A percentile compares a stretch with the other conserved stretches of the same genome.
phyloP scores from a whole-genome alignment of 2,888 invertebrate genomes.

The Hoplodrina blanda region DNA sequence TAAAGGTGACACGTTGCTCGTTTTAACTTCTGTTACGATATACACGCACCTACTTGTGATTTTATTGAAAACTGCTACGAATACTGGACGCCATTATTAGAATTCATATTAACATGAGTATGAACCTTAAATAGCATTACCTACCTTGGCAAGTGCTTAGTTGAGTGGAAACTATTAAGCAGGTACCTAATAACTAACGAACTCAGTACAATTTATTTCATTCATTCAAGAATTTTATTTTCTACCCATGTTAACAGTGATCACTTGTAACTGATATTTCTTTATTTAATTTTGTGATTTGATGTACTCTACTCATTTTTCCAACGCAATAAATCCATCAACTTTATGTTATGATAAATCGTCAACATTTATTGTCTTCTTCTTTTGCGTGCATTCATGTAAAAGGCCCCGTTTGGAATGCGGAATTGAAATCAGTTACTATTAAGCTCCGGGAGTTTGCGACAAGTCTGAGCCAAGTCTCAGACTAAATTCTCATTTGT shows the following conservation, averaged over 20 bases:
- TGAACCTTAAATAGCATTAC: constrained; percentile 24
- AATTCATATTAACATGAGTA: constrained; percentile 11
- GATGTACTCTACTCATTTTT: constrained; percentile 35
- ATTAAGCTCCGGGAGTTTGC: constrained; percentile 43
- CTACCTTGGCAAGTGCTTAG: constrained; percentile 14
- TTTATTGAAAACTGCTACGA: constrained; percentile 20
- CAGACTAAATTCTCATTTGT: constrained; percentile 63
- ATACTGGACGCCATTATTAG: neutral
- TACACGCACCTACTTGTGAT: constrained; percentile 8
- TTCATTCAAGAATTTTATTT: constrained; percentile 19
- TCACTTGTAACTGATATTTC: constrained; percentile 36
- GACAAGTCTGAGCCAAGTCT: constrained; percentile 62
- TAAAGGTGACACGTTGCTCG: constrained; percentile 64
- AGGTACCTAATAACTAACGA: constrained; percentile 1
- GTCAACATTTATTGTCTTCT: constrained; percentile 30
- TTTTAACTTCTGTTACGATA: neutral
- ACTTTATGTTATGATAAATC: constrained; percentile 28
- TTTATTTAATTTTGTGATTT: constrained; percentile 34
- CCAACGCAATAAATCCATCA: constrained; percentile 34
- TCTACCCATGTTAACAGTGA: constrained; percentile 20
- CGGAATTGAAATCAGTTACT: constrained; percentile 45
- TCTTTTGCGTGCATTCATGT: constrained; percentile 14
- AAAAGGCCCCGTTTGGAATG: constrained; percentile 24
- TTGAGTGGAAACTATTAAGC: constrained; percentile 18
- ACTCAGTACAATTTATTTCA: constrained; percentile 23